phyloP scores from a whole-genome alignment of 2,113 vertebrate species.

The Acanthochromis polyacanthus region DNA sequence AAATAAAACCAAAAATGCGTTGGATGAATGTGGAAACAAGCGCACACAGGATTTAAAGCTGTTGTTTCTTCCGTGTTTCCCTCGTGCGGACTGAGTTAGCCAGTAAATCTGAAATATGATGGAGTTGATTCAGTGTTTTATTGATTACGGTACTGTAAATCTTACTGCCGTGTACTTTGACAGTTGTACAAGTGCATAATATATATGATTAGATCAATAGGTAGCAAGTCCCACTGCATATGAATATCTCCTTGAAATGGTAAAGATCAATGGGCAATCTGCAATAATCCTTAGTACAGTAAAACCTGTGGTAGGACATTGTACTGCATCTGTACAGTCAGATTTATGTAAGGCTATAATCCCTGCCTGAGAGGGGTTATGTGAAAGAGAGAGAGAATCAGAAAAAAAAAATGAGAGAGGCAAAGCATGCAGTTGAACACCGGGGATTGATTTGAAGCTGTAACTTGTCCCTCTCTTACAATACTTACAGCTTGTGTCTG shows the following conservation, averaged over 20 bases:
- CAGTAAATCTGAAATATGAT: background rate
- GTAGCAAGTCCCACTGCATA: constrained; percentile 15
- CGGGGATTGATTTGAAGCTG: constrained; percentile 7
- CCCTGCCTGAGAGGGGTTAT: constrained; percentile 22
- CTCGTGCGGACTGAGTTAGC: constrained; percentile 9
- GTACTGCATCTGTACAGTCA: constrained; percentile 27
- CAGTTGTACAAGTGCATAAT: constrained; percentile 11
- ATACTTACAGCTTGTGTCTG: background rate
- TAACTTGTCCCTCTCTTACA: background rate
- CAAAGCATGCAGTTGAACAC: background rate
- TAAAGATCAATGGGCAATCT: constrained; percentile 63
- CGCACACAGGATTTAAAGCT: constrained; percentile 18
- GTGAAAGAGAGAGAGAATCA: background rate
- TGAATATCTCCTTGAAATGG: constrained; percentile 38
- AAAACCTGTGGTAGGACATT: constrained; percentile 27
- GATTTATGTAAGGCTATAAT: constrained; percentile 53
- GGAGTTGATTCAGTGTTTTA: constrained; percentile 40
- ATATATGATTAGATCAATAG: constrained; percentile 56
- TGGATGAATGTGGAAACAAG: background rate
- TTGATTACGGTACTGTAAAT: constrained; percentile 43
- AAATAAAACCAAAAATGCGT: background rate
- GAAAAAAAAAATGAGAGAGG: background rate
- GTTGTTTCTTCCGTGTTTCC: background rate
- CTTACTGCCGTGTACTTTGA: constrained; percentile 20
- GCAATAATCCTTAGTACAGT: constrained; percentile 45